Conservation (phyloP, 2,888 invertebrate species). For the Heliconius hortense region DNA sequence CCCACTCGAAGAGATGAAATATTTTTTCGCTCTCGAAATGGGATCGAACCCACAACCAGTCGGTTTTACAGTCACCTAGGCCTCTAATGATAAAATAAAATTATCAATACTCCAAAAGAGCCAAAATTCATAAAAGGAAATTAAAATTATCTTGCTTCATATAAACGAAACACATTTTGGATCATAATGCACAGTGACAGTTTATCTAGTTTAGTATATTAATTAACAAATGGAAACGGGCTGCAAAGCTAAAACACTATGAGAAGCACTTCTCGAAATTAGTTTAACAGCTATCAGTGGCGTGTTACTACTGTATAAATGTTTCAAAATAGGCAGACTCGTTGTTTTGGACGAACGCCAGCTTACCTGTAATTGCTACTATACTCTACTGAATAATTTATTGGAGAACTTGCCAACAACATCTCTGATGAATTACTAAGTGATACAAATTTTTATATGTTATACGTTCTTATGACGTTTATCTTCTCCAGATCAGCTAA, state of each 20-base stretch:
- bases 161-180: background rate
- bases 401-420: constrained; percentile 24
- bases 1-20: no score
- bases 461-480: background rate
- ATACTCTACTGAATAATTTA: constrained; percentile 34
- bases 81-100: no score
- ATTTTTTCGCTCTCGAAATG: no score
- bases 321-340: constrained; percentile 30
- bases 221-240: constrained; percentile 20
- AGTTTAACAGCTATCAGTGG: constrained; percentile 31
- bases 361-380: constrained; percentile 39
- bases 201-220: constrained; percentile 1
- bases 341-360: constrained; percentile 38
- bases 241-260: constrained; percentile 26
- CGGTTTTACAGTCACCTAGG: no score
- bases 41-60: no score
- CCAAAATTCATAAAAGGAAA: background rate
- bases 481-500: background rate
- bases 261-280: constrained; percentile 33
- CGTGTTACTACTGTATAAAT: constrained; percentile 36
- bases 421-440: constrained; percentile 19
- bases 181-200: background rate
- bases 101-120: background rate
- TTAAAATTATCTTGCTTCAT: background rate
- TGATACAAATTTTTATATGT: constrained; percentile 8